Evolutionary conservation across 2,888 invertebrate genomes (phyloP).

Genomic region (Lordiphosa andalusiaca): DNA sequence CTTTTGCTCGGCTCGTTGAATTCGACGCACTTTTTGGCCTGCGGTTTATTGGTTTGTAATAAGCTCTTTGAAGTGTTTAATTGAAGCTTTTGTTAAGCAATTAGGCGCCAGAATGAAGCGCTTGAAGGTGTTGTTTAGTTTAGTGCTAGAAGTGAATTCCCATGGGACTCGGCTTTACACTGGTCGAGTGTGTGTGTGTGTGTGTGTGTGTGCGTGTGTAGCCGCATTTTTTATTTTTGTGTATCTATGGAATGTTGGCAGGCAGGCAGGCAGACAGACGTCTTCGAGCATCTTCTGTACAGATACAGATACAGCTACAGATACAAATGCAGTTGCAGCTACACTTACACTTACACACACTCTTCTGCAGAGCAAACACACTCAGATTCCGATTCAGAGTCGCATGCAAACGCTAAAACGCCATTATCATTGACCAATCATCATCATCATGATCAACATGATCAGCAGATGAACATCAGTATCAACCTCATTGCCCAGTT

Average conservation of each 20-base stretch:
- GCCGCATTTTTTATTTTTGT: conserved; percentile 76
- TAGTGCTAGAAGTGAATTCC: neutral
- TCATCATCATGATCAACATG: conserved; percentile 39
- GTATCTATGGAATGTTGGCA: conserved; percentile 71
- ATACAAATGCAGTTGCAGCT: conserved; percentile 25
- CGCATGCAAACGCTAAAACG: conserved; percentile 60
- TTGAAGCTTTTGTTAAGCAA: conserved; percentile 75
- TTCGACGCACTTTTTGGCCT: conserved; percentile 23
- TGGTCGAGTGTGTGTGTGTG: neutral
- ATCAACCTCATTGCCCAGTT: conserved; percentile 14
- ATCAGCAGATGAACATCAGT: conserved; percentile 15
- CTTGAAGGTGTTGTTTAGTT: conserved; percentile 5
- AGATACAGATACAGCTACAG: conserved; percentile 18
- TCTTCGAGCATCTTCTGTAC: conserved; percentile 58
- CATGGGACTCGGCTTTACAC: neutral
- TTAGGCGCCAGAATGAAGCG: conserved; percentile 70
- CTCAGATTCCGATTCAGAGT: conserved; percentile 28
- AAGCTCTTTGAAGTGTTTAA: conserved; percentile 74
- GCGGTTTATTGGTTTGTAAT: conserved; percentile 74
- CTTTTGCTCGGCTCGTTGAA: conserved; percentile 34
- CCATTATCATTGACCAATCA: conserved; percentile 57
- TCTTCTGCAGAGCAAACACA: conserved; percentile 19
- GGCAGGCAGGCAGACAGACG: conserved; percentile 22
- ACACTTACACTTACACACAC: neutral
- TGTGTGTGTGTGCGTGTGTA: conserved; percentile 42